Percentiles rank a stretch among this genome's conserved stretches.
Conservation (phyloP, 2,888 invertebrate species). For the Carpatolechia fugitivella region DNA sequence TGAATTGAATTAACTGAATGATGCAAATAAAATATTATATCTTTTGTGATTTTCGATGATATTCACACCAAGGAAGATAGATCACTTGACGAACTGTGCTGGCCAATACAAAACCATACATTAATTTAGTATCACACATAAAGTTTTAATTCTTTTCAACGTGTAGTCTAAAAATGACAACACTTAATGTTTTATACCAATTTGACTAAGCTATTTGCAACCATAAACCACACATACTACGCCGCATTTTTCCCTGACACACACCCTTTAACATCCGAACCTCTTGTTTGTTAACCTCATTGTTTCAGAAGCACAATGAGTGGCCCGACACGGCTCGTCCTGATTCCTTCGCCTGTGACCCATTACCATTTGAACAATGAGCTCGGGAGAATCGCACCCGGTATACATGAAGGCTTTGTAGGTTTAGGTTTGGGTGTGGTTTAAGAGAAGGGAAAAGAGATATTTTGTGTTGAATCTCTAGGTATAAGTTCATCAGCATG, state of each 20-base stretch:
- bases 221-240: too few relatives aligned
- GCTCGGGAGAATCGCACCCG: slow-evolving; percentile 38
- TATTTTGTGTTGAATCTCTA: not conserved
- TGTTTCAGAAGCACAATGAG: not conserved
- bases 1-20: slow-evolving; percentile 31
- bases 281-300: too few relatives aligned
- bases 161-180: too few relatives aligned
- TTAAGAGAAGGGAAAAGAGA: slow-evolving; percentile 7
- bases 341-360: slow-evolving; percentile 15
- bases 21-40: not conserved
- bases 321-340: not conserved
- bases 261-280: not conserved
- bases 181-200: too few relatives aligned
- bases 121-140: too few relatives aligned
- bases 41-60: not conserved
- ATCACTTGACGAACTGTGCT: too few relatives aligned
- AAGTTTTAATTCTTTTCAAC: too few relatives aligned
- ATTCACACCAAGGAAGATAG: too few relatives aligned
- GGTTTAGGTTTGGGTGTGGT: slow-evolving; percentile 17
- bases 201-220: too few relatives aligned
- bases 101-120: too few relatives aligned
- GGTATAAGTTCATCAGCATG: too few relatives aligned
- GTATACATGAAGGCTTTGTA: slow-evolving; percentile 16
- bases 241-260: not conserved
- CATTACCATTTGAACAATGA: slow-evolving; percentile 42